These are phyloP conservation scores for Teleopsis dalmanni DNA, from an alignment of 1,140 invertebrate species.

Conservation along the genomic window DNA sequence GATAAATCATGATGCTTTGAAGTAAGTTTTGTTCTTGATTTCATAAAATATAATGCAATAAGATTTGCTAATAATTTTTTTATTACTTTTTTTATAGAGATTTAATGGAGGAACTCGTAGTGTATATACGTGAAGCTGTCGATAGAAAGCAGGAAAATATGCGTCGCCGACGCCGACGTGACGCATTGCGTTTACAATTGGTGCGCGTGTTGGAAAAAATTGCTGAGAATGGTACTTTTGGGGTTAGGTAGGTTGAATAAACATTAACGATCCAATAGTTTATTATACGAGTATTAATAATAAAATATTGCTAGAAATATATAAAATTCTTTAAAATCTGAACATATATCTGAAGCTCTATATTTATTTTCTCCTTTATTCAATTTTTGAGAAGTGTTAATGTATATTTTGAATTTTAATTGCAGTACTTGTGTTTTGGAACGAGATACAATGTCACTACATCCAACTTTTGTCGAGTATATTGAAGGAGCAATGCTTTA, in stretches of 20 bases:
- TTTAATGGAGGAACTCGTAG: slow-evolving; percentile 89
- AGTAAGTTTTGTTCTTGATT: no score
- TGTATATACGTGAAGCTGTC: slow-evolving; percentile 89
- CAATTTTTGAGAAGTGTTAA: neutral
- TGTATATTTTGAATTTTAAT: neutral
- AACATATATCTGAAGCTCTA: slow-evolving; percentile 1
- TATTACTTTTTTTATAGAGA: slow-evolving; percentile 56
- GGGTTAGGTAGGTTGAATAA: slow-evolving; percentile 58
- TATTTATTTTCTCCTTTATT: slow-evolving; percentile 1
- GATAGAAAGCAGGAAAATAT: slow-evolving; percentile 97
- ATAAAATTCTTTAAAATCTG: neutral
- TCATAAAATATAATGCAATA: no score
- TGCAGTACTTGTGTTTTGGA: slow-evolving; percentile 75
- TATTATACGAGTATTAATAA: neutral
- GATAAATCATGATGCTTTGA: slow-evolving; percentile 84
- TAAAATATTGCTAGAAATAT: neutral
- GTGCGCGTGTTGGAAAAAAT: slow-evolving; percentile 87
- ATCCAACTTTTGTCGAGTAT: slow-evolving; percentile 86
- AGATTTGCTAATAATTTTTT: neutral
- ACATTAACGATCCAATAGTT: neutral
- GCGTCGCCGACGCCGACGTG: slow-evolving; percentile 75
- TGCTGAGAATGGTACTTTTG: slow-evolving; percentile 87
- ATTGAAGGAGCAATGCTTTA: slow-evolving; percentile 89
- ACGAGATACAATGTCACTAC: slow-evolving; percentile 70
- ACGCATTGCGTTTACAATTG: slow-evolving; percentile 85